Evolutionary conservation across 1,140 invertebrate species (phyloP), one percentile per base, ranked within the genome.

Genomic region (Drosophila arizonae): DNA sequence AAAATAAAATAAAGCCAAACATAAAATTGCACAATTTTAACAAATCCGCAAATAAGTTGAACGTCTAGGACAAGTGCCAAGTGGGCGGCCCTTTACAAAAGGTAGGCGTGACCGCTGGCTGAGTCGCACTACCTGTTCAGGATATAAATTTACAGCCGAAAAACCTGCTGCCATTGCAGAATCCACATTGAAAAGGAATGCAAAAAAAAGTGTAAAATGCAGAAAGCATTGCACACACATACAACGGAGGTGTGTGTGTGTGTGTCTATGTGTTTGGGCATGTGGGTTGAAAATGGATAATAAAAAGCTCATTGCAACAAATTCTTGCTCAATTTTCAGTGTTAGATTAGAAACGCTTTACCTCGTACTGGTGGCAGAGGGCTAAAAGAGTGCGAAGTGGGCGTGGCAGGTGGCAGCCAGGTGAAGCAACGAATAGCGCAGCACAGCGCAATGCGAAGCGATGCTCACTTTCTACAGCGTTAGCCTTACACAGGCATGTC

Each of bases 281-380:
- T 71, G 76, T 76, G 73, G 51, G 76, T 77, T 76, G 79, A 82
- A 87, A 87, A 87, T 74, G 82, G 82, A 87, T 87, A 87, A 88
- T 87, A 87, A 87, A 87, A 87, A 88, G 79, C 82, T 87, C 82
- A 88, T 87, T 87, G 84, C 84, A 88, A 87, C 82, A 87, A 87
- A 87, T 87, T 87, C 84, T 81, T 82, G 84, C 79, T 72, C 79
- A 87, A 88, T 87, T 88, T 87, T 78, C 84, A 72, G 84, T 82
- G 82, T 88, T 77, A 79, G 82, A 87, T 87, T 87, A 87, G 79
- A 85, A 87, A 69, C 76, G 76, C 24, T 71, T 75, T 52, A 63
- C 72, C 50, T 3, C 15, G 1, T 15, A 17, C 2, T 33, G 62
- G 13, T 6, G 15, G 24, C 33, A 69, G 63, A 51, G 52, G 60